Evolutionary conservation across 2,888 invertebrate species (phyloP), one percentile per base, ranked within the genome.

Genomic region (Morpho helenor): DNA sequence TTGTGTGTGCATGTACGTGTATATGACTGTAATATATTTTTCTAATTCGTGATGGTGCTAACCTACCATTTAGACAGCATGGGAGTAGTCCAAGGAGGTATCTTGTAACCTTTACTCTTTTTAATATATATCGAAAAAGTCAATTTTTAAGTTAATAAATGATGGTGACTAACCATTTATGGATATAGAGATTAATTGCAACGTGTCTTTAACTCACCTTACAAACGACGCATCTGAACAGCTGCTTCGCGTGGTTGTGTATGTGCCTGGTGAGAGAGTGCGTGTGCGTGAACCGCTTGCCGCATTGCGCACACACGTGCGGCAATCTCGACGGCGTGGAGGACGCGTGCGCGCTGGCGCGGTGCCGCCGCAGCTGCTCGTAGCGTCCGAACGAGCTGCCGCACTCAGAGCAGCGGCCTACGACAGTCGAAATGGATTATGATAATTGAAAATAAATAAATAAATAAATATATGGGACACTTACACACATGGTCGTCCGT

Each of bases 181-280:
- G 46, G 7, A 22, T 10, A 46, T 7, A 10, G 2, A 22, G 22
- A 16, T 31, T n/a, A n/a, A n/a, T n/a, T n/a, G n/a, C n/a, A n/a
- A n/a, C n/a, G n/a, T n/a, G n/a, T n/a, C n/a, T n/a, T n/a, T n/a
- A n/a, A n/a, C 60, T 10, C 40, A 74, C 85, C 84, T 89, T 90
- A 72, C 91, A 91, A 0, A 91, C 91, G 67, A 91, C 91, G 64
- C 91, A 91, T 42, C 88, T 68, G 78, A 87, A 90, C 2, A 90
- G 81, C 68, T 89, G 87, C 68, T 84, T 84, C 57, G 88, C 83
- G 75, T 90, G 90, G 75, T 91, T 90, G 73, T 87, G 87, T 75
- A 86, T 76, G 72, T 91, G 90, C 0, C 89, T 62, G 0, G 89
- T 85, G 66, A 91, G 83, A 42, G 85, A 83, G 77, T 85, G 84